Conservation (phyloP, 1,140 invertebrate genomes). For the Macrocentrus cingulum region DNA sequence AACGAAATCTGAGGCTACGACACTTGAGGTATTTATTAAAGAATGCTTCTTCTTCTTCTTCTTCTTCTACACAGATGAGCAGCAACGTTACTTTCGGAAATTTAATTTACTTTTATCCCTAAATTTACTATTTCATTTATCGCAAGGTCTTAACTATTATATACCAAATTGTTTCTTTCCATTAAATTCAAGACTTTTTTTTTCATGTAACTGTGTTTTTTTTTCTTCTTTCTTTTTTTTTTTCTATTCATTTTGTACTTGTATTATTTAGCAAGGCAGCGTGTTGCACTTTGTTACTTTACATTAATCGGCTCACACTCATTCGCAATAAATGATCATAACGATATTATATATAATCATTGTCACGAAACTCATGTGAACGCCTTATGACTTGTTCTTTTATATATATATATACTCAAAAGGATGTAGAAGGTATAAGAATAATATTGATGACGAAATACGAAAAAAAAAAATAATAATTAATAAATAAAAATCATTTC, state of each 20-base stretch:
- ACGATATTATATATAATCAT: constrained; percentile 3
- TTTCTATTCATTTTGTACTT: constrained; percentile 62
- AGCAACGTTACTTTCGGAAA: constrained; percentile 37
- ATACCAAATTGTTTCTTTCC: constrained; percentile 47
- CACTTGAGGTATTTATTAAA: constrained; percentile 56
- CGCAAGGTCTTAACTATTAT: constrained; percentile 56
- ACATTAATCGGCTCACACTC: constrained; percentile 53
- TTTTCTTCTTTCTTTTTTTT: too few species aligned
- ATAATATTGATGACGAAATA: too few species aligned
- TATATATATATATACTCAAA: background rate
- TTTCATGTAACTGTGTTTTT: constrained; percentile 59
- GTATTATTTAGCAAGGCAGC: constrained; percentile 62
- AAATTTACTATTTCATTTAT: constrained; percentile 41
- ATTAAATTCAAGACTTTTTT: constrained; percentile 55
- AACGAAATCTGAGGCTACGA: constrained; percentile 46
- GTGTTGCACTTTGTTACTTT: constrained; percentile 62
- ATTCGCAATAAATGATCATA: constrained; percentile 41
- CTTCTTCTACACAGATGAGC: constrained; percentile 21
- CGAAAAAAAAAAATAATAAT: too few species aligned
- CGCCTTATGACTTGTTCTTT: background rate
- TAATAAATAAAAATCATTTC: background rate
- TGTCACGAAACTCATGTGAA: constrained; percentile 6
- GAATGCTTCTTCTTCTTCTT: too few species aligned
- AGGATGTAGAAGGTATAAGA: too few species aligned
- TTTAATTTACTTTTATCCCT: constrained; percentile 39